Conservation (phyloP, 2,113 vertebrate genomes). For the Pleuronectes platessa region DNA sequence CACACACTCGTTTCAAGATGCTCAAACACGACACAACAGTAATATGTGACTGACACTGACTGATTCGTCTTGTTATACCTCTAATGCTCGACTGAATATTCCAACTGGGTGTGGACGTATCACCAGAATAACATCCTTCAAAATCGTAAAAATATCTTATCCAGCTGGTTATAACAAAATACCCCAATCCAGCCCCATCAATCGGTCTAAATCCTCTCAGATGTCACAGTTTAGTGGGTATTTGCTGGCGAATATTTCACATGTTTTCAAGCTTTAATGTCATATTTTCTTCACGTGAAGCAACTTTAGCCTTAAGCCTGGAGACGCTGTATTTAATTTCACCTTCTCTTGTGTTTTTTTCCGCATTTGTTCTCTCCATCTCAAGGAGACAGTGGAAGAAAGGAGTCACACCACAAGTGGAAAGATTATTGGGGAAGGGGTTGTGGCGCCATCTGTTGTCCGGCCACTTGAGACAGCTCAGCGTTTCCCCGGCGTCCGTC, state of each 20-base stretch:
- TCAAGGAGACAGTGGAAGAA: background rate
- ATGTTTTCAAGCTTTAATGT: conserved; percentile 20
- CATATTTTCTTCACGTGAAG: conserved; percentile 40
- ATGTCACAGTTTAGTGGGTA: conserved; percentile 56
- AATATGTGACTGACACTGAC: background rate
- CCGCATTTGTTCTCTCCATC: background rate
- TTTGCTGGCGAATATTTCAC: conserved; percentile 79
- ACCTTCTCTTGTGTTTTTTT: background rate
- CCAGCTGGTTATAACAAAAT: background rate
- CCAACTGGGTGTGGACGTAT: background rate
- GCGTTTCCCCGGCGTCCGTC: no score
- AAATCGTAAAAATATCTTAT: no score
- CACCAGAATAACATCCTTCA: background rate
- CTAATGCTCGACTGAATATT: conserved; percentile 5
- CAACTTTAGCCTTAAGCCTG: conserved; percentile 22
- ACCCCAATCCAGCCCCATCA: background rate
- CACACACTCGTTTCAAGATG: conserved; percentile 48
- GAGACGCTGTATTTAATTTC: background rate
- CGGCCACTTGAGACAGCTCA: background rate
- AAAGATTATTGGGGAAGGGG: background rate
- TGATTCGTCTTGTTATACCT: background rate
- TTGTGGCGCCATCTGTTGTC: conserved; percentile 59
- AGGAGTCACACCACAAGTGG: no score
- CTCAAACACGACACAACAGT: background rate
- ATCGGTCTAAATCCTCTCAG: conserved; percentile 14